These are phyloP conservation scores for Tolypeutes matacus DNA, from an alignment of 2,797 vertebrate species.

Conservation along the genomic window DNA sequence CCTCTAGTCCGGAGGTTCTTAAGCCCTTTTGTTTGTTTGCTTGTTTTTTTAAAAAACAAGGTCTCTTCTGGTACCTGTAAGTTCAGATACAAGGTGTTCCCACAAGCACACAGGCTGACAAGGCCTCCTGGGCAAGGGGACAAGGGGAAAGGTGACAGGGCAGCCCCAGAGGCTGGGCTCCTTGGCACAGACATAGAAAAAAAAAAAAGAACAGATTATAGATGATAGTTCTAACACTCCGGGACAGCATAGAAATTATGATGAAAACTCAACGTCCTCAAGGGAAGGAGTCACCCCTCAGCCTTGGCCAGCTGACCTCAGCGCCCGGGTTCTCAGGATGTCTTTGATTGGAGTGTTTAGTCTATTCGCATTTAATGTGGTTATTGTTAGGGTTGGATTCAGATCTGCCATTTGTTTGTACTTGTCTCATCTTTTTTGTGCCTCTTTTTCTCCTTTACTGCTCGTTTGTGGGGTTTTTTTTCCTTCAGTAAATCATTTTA, in stretches of 20 bases:
- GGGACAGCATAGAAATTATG: constrained; percentile 69
- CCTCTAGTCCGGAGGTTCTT: too few species aligned
- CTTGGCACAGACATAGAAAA: constrained; percentile 76
- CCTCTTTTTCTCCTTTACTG: too few species aligned
- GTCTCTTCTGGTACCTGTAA: constrained; percentile 93
- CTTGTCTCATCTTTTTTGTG: background rate
- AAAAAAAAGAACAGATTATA: constrained; percentile 60
- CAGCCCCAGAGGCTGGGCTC: constrained; percentile 61
- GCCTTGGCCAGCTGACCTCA: background rate
- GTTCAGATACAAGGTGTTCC: constrained; percentile 93
- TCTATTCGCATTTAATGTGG: too few species aligned
- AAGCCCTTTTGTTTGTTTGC: too few species aligned
- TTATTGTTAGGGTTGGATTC: too few species aligned
- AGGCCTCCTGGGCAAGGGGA: constrained; percentile 64
- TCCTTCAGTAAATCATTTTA: background rate
- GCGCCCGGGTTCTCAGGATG: background rate
- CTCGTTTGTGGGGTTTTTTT: background rate
- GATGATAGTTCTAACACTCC: constrained; percentile 76
- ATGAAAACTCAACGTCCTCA: constrained; percentile 57
- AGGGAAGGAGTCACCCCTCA: background rate
- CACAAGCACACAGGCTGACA: constrained; percentile 85
- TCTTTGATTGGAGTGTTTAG: too few species aligned
- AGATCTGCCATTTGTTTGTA: too few species aligned
- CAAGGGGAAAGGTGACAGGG: background rate
- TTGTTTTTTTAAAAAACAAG: constrained; percentile 90